A percentile compares a stretch with the other conserved stretches of the same genome.
Conservation (phyloP, 2,797 vertebrate species). For the Microctenopoma steveboyesi region DNA sequence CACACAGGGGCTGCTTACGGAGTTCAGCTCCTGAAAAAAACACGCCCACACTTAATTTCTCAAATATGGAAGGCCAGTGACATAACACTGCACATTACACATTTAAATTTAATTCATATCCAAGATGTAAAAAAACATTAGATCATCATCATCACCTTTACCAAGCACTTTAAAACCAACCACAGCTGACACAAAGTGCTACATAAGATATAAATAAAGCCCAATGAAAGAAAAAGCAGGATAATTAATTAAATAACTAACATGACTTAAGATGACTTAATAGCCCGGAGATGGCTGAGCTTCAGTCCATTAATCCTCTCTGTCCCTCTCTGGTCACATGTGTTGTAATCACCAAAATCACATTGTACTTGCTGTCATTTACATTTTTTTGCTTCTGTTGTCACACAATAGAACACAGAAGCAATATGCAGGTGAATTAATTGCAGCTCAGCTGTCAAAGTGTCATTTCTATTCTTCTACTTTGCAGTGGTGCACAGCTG, state of each 20-base stretch:
- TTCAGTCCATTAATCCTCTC: neutral
- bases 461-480: neutral
- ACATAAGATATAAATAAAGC: too few relatives aligned
- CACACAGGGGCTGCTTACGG: conserved; percentile 6
- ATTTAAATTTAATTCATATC: too few relatives aligned
- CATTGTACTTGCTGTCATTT: neutral
- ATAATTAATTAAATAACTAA: too few relatives aligned
- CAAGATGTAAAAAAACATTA: too few relatives aligned
- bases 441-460: neutral
- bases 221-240: too few relatives aligned
- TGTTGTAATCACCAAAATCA: neutral
- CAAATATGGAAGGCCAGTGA: too few relatives aligned
- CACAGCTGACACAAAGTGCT: too few relatives aligned
- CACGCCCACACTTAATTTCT: too few relatives aligned
- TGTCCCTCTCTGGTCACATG: neutral
- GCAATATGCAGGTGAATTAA: neutral
- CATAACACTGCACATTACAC: too few relatives aligned
- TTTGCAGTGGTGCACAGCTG: neutral
- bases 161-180: too few relatives aligned
- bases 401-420: neutral
- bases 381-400: neutral
- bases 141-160: too few relatives aligned
- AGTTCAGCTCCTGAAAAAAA: neutral
- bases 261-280: too few relatives aligned
- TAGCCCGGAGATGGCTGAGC: neutral